Evolutionary conservation across 1,140 invertebrate species (phyloP).

Genomic region (Pristionchus pacificus): DNA sequence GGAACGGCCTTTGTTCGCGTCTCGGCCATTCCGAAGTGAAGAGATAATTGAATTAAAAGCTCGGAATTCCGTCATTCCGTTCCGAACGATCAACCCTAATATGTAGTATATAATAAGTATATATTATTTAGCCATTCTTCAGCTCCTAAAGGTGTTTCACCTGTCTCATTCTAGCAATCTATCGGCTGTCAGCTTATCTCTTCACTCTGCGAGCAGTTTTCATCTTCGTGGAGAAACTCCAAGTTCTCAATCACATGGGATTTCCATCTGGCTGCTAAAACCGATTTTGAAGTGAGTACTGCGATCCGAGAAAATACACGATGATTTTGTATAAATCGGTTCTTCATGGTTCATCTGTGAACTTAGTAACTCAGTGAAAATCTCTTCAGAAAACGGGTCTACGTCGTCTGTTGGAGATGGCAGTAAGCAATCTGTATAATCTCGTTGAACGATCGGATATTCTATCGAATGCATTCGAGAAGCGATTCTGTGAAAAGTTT

Average conservation of each 20-base stretch:
- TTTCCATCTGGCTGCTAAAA: constrained; percentile 33
- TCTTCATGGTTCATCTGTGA: too few relatives aligned
- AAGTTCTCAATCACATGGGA: constrained; percentile 35
- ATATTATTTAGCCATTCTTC: too few relatives aligned
- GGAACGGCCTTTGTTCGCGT: too few relatives aligned
- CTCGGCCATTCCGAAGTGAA: too few relatives aligned
- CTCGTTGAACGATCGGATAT: constrained; percentile 18
- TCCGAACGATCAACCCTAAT: too few relatives aligned
- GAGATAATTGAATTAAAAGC: too few relatives aligned
- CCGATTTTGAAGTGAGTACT: constrained; percentile 26
- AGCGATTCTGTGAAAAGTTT: constrained; percentile 15
- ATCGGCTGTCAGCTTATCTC: constrained; percentile 30
- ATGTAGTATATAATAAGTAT: too few relatives aligned
- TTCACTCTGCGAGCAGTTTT: constrained; percentile 30
- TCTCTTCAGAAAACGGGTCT: constrained; percentile 22
- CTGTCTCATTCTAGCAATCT: constrained; percentile 18
- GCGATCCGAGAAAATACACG: too few relatives aligned
- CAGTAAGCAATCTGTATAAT: constrained; percentile 8
- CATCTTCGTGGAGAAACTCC: constrained; percentile 30
- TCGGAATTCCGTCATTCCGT: too few relatives aligned
- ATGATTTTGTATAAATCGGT: too few relatives aligned
- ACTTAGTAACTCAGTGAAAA: neutral
- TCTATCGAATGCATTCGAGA: constrained; percentile 11
- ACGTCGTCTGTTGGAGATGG: constrained; percentile 20
- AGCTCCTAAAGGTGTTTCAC: too few relatives aligned